A percentile compares a stretch with the other conserved stretches of the same genome.
Evolutionary conservation across 92 coral and sea anemone species (phyloP).

Genomic region (Montipora capitata): DNA sequence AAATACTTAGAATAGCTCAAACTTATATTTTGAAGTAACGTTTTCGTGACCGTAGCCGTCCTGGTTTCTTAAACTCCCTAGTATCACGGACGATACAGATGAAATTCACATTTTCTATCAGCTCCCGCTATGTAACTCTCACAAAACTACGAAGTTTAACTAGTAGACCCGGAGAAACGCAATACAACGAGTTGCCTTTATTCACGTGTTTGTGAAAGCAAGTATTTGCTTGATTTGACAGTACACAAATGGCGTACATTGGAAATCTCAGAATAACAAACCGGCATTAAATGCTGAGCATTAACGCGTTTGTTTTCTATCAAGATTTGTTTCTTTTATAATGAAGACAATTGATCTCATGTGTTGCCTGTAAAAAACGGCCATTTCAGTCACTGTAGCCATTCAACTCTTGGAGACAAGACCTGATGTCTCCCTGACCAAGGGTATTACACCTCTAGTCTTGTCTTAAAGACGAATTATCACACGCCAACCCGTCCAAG

Average conservation of each 20-base stretch:
- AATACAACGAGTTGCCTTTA: not conserved
- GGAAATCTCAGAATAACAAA: constrained; percentile 19
- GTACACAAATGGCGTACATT: not conserved
- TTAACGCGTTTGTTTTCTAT: constrained; percentile 4
- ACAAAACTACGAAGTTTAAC: not conserved
- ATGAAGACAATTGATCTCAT: not conserved
- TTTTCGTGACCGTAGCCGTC: too few species aligned
- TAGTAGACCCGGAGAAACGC: not conserved
- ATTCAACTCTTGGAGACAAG: too few species aligned
- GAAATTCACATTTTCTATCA: too few species aligned
- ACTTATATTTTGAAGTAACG: too few species aligned
- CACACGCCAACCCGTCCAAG: constrained; percentile 93
- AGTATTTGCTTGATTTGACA: not conserved
- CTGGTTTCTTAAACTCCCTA: too few species aligned
- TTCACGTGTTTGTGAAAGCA: not conserved
- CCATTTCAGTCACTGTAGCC: not conserved
- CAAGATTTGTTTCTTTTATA: not conserved
- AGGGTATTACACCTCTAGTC: constrained; percentile 13
- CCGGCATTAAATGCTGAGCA: not conserved
- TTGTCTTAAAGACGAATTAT: not conserved
- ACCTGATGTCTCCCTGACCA: not conserved
- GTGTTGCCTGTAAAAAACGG: constrained; percentile 5
- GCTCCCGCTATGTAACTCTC: too few species aligned
- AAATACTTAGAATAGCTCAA: too few species aligned
- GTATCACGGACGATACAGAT: too few species aligned